These are phyloP conservation scores for Eclectus roratus DNA, from an alignment of 2,113 vertebrate genomes.

Conservation along the genomic window DNA sequence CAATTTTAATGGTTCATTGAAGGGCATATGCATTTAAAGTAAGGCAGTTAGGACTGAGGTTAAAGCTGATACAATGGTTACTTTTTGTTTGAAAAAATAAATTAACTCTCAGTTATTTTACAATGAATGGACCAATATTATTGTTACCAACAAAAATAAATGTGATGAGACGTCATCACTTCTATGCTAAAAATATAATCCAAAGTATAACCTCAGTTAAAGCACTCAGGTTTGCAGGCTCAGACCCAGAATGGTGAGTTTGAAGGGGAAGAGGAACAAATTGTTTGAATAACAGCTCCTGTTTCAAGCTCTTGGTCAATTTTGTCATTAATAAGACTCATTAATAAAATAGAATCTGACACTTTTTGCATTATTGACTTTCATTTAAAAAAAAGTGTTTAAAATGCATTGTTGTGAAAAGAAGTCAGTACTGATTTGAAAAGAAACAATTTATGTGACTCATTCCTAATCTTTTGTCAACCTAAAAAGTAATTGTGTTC, in stretches of 20 bases:
- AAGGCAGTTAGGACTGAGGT: not conserved
- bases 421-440: not conserved
- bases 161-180: not conserved
- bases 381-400: not conserved
- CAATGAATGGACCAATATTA: not conserved
- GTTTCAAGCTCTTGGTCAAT: not conserved
- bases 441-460: not conserved
- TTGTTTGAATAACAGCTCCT: not conserved
- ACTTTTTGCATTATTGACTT: not conserved
- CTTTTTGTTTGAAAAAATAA: not conserved
- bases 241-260: not conserved
- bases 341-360: not conserved
- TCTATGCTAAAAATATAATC: not conserved
- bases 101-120: not conserved
- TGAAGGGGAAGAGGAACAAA: not conserved
- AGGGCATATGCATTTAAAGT: not conserved
- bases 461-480: not conserved
- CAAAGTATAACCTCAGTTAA: not conserved
- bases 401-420: not conserved
- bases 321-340: not conserved
- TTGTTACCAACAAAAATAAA: not conserved
- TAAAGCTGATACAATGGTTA: not conserved
- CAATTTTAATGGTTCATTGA: too few species aligned
- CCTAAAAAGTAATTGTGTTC: not conserved
- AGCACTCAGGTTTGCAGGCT: not conserved